Base-by-base conservation (phyloP, 2,797 vertebrate genomes). In the Prunella strophiata region DNA sequence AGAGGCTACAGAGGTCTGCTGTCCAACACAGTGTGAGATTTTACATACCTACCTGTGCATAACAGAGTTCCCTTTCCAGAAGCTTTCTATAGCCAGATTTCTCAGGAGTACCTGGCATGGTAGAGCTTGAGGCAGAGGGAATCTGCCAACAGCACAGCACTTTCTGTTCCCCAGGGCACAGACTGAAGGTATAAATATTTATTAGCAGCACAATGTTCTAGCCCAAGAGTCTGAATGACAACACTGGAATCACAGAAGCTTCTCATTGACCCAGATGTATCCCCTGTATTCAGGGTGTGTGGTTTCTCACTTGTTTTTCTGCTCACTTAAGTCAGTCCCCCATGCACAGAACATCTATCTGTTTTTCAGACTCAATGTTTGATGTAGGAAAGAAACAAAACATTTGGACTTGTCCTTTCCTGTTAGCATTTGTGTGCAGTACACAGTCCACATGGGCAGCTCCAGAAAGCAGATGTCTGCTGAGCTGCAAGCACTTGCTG, bases 401-500 rank as follows among this genome's bases (percentile, higher is more conserved):
- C 15, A 8, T 75, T 85, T 76, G 36, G 55, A 27, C 27, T 74
- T 84, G 36, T 76, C 32, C 65, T 63, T 57, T 80, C 15, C 38
- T 76, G 7, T 81, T 85, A 75, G 62, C 26, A 16, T 86, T 80
- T 84, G 55, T 70, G 51, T 88, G 74, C 59, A 83, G 66, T 4
- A 2, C 29, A 57, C 52, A 51, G 54, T 68, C 48, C 52, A 21
- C 51, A 32, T 30, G 70, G 51, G 43, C 51, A 62, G 42, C 73
- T 72, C 70, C 45, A 75, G n/a, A 78, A 85, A 73, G 55, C 59
- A 70, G 51, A 38, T 62, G 17, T 45, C 50, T 70, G 21, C 77
- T 29, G 40, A 36, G 23, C 55, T 75, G 40, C 3, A 1, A 18
- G 36, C 1, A 1, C 26, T 62, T 2, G 0, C 51, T 62, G n/a